phyloP scores from a whole-genome alignment of 2,888 invertebrate genomes.

The Campoletis raptor region DNA sequence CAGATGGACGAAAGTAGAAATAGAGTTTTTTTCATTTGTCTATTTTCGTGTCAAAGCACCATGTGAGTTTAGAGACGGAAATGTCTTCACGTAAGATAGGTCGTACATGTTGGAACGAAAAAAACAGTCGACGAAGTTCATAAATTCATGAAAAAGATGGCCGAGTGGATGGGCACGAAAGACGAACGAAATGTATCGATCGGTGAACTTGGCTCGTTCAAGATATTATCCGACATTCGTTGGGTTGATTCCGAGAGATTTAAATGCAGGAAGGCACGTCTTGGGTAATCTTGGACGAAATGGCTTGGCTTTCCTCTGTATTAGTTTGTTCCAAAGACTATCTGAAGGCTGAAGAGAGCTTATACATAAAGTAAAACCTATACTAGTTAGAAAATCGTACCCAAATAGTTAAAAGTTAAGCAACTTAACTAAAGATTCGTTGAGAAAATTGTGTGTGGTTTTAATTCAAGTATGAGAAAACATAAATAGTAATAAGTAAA shows the following conservation, averaged over 20 bases:
- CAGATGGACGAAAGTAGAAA: slow-evolving; percentile 28
- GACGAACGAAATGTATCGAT: slow-evolving; percentile 27
- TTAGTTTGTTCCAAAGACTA: background rate
- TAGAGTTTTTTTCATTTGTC: background rate
- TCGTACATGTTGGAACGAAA: background rate
- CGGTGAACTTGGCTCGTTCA: slow-evolving; percentile 14
- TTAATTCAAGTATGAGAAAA: background rate
- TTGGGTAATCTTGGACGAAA: background rate
- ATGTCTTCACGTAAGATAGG: background rate
- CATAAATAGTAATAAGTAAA: background rate
- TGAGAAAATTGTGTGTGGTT: background rate
- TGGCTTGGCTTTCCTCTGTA: slow-evolving; percentile 8
- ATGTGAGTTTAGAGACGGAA: background rate
- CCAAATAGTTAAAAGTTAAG: background rate
- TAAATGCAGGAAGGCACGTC: slow-evolving; percentile 16
- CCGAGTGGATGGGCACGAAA: background rate
- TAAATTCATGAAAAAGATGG: slow-evolving; percentile 33
- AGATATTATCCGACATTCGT: slow-evolving; percentile 16
- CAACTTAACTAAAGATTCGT: background rate
- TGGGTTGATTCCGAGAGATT: slow-evolving; percentile 19
- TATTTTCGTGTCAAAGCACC: background rate
- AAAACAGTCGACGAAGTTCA: background rate
- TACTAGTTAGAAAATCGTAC: background rate
- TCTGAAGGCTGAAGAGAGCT: background rate
- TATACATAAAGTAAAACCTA: background rate